Evolutionary conservation across 2,113 vertebrate genomes (phyloP).

Genomic region (Tragulus kanchil): DNA sequence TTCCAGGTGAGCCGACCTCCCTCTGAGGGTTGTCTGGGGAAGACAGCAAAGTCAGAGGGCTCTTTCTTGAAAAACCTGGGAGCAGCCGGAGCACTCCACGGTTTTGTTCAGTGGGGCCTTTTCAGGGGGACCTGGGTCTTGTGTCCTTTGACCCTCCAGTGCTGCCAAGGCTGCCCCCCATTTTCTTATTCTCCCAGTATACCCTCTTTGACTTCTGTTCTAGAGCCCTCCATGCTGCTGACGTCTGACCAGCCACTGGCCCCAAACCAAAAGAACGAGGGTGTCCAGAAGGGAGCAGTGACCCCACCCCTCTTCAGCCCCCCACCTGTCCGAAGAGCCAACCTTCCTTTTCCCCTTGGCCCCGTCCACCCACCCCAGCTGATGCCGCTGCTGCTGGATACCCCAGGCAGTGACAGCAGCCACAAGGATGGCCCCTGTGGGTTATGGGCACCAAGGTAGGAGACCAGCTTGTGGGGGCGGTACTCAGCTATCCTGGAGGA

Average conservation of each 20-base stretch:
- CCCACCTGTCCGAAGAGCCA: constrained; percentile 92
- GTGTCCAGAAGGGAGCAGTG: constrained; percentile 74
- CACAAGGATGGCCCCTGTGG: constrained; percentile 66
- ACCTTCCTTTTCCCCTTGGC: constrained; percentile 87
- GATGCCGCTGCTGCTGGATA: constrained; percentile 88
- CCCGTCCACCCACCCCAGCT: constrained; percentile 72
- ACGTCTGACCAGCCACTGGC: constrained; percentile 59
- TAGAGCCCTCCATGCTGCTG: constrained; percentile 72
- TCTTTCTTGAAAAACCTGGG: neutral
- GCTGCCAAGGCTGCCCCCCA: rapidly evolving
- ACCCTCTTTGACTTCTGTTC: neutral
- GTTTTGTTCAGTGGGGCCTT: neutral
- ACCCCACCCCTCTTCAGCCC: constrained; percentile 92
- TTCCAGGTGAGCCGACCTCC: constrained; percentile 54
- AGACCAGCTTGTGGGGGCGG: no score
- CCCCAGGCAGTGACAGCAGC: constrained; percentile 80
- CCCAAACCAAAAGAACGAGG: neutral
- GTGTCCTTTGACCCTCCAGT: rapidly evolving
- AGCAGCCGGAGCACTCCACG: neutral
- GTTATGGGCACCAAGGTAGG: constrained; percentile 75
- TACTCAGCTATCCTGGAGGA: neutral
- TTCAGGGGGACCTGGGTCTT: neutral
- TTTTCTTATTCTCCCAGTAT: neutral
- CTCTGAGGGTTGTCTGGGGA: neutral
- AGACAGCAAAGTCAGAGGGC: neutral